Base-by-base conservation (phyloP, 2,888 invertebrate genomes). In the Zele albiditarsus region DNA sequence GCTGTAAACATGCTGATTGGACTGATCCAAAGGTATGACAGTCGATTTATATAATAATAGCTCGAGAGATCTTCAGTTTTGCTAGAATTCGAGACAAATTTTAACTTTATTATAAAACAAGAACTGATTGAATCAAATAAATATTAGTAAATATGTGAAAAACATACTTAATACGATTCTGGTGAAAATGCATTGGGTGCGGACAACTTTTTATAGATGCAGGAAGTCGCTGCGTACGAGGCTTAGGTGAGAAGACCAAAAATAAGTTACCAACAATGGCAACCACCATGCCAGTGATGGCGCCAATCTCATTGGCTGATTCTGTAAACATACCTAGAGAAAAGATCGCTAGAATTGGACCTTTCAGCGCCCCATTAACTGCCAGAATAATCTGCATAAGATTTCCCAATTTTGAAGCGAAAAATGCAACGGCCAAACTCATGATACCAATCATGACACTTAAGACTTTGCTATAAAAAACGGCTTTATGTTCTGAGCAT, bases 301-400 rank as follows among this genome's bases (percentile, higher is more conserved):
- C 85, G 0, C 88, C 88, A 1, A 53, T 78, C 70, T 89, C 86
- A 86, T 97, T 97, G 6, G 96, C 94, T 91, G 92, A 93, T 1
- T 97, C 97, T 84, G 95, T 94, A 80, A 95, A 93, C 92, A 97
- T 96, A 77, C 97, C 97, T 5, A 97, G 91, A 0, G 95, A 93
- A 87, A 97, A 97, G 0, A 97, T 91, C 0, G 97, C 97, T 6
- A 97, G 90, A 2, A 96, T 93, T 0, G 97, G 95, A 0, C 97
- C 97, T 12, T 96, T 95, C 46, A 96, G 94, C 89, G 96, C 94
- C 1, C 97, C 97, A 85, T 95, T 94, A 82, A 97, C 93, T 69
- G 95, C 95, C 0, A 97, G 90, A 0, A 96, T 95, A 3, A 95
- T 93, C 87, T 90, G 84, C 2, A 89, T 84, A 67, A 86, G 60